Percentiles rank a stretch among this genome's conserved stretches.
These are phyloP conservation scores for Reticulitermes lucifugus DNA, from an alignment of 2,888 invertebrate genomes.

Conservation along the genomic window DNA sequence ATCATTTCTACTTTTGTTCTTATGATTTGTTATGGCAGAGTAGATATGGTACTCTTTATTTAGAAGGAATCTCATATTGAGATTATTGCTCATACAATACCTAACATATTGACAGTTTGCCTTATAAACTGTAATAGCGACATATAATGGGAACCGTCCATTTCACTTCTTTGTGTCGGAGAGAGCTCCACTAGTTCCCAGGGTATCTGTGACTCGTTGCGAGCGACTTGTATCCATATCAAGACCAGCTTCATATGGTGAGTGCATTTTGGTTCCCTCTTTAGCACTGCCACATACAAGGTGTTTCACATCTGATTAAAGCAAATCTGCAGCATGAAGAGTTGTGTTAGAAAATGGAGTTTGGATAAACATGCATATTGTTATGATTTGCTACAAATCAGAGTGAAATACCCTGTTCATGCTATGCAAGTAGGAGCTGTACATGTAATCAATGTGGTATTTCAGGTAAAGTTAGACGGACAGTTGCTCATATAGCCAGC, in stretches of 20 bases:
- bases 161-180: constrained; percentile 52
- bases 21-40: not conserved
- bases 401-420: constrained; percentile 12
- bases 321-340: not conserved
- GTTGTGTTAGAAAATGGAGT: not conserved
- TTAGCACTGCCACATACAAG: not conserved
- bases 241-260: constrained; percentile 16
- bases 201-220: constrained; percentile 31
- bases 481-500: constrained; percentile 17
- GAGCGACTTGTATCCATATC: constrained; percentile 35
- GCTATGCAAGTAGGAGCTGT: constrained; percentile 18
- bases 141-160: constrained; percentile 54
- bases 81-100: constrained; percentile 42
- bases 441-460: constrained; percentile 32
- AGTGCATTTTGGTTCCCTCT: constrained; percentile 13
- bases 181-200: constrained; percentile 42
- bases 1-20: not conserved
- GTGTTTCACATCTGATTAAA: not conserved
- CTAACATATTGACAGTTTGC: constrained; percentile 52
- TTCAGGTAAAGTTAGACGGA: constrained; percentile 10
- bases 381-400: not conserved
- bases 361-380: not conserved
- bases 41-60: constrained; percentile 26
- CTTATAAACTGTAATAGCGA: constrained; percentile 52
- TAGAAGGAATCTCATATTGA: constrained; percentile 45